Evolutionary conservation across 1,140 invertebrate genomes (phyloP).

Genomic region (Pseudomyrmex cubaensis): DNA sequence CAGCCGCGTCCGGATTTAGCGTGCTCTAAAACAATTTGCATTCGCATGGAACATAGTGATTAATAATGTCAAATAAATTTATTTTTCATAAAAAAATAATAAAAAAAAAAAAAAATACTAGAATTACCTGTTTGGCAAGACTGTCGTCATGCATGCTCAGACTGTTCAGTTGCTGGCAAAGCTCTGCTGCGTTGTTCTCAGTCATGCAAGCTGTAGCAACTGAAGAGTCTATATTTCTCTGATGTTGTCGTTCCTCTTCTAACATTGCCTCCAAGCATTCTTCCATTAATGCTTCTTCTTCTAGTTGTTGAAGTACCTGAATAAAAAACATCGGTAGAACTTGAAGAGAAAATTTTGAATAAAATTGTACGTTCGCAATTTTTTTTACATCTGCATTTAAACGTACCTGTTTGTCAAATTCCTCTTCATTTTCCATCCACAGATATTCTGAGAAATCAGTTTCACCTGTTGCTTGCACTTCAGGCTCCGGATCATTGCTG

Average conservation of each 20-base stretch:
- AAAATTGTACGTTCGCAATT: neutral
- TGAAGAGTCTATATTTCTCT: constrained; percentile 83
- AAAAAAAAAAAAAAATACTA: neutral
- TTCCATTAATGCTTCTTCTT: constrained; percentile 95
- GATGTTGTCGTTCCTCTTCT: constrained; percentile 87
- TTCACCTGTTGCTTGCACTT: constrained; percentile 86
- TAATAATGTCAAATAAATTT: neutral
- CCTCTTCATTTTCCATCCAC: constrained; percentile 97
- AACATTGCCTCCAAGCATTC: constrained; percentile 94
- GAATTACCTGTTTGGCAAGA: constrained; percentile 84
- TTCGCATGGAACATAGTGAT: neutral
- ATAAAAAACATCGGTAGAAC: neutral
- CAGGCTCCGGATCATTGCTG: constrained; percentile 84
- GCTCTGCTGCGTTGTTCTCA: constrained; percentile 80
- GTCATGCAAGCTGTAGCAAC: constrained; percentile 80
- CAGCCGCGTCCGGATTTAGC: constrained; percentile 91
- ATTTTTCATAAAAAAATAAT: neutral
- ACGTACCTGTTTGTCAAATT: constrained; percentile 93
- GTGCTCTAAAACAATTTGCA: constrained; percentile 86
- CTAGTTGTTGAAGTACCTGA: constrained; percentile 93
- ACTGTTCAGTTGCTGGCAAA: constrained; percentile 82
- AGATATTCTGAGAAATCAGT: constrained; percentile 94
- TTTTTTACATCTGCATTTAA: too few species aligned
- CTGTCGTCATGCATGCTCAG: constrained; percentile 83
- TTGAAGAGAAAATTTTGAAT: neutral